Evolutionary conservation across 1,140 invertebrate species (phyloP).

Genomic region (Temnothorax nylanderi): DNA sequence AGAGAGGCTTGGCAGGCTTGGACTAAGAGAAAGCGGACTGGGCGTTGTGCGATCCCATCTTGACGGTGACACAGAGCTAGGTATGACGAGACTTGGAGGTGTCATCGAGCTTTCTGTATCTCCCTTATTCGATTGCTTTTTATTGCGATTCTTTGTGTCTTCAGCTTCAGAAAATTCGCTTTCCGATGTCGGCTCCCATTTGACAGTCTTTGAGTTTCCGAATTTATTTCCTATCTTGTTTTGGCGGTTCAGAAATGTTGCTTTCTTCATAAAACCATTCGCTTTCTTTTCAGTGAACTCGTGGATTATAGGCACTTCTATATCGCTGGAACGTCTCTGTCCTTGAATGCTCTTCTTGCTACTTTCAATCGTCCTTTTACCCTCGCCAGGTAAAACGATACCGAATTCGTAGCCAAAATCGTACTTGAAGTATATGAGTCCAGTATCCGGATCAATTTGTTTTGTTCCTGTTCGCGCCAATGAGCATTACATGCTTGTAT

Average conservation of each 20-base stretch:
- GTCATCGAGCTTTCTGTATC: constrained; percentile 74
- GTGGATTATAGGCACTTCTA: constrained; percentile 88
- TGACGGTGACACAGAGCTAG: constrained; percentile 78
- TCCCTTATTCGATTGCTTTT: constrained; percentile 69
- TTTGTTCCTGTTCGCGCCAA: constrained; percentile 88
- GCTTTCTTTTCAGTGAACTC: constrained; percentile 84
- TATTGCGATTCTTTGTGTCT: constrained; percentile 82
- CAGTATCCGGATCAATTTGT: constrained; percentile 91
- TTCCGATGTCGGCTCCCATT: constrained; percentile 89
- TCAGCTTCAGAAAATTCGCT: constrained; percentile 88
- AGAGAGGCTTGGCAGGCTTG: constrained; percentile 87
- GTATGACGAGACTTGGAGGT: constrained; percentile 82
- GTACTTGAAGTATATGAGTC: constrained; percentile 93
- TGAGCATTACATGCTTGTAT: constrained; percentile 27
- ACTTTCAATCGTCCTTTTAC: constrained; percentile 85
- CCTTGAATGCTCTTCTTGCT: constrained; percentile 84
- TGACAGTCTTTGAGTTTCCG: constrained; percentile 85
- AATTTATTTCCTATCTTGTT: constrained; percentile 80
- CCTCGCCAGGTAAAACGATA: constrained; percentile 90
- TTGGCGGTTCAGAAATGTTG: constrained; percentile 2
- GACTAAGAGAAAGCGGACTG: constrained; percentile 87
- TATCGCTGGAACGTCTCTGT: constrained; percentile 86
- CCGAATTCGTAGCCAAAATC: constrained; percentile 94
- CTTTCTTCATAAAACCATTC: constrained; percentile 77
- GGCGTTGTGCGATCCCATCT: constrained; percentile 87